Conservation (phyloP, 2,797 vertebrate genomes). For the Acanthurus leucopareius region DNA sequence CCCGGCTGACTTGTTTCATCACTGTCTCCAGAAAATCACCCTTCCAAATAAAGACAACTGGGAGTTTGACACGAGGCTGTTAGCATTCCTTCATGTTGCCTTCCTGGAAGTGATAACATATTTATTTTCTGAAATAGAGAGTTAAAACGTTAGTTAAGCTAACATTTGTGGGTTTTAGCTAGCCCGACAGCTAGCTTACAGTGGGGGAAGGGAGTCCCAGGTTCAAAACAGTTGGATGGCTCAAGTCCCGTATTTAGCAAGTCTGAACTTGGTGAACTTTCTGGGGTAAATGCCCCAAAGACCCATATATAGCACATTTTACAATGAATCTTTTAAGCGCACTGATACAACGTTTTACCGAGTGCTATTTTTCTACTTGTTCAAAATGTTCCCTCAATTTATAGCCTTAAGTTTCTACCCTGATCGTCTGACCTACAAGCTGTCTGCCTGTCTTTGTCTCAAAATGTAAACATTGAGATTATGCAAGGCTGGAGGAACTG, state of each 20-base stretch:
- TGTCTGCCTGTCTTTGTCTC: constrained; percentile 75
- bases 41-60: constrained; percentile 16
- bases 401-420: constrained; percentile 8
- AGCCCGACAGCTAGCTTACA: constrained; percentile 71
- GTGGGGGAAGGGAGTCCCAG: constrained; percentile 85
- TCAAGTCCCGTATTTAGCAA: constrained; percentile 77
- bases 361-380: not conserved
- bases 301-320: not conserved
- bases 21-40: constrained; percentile 30
- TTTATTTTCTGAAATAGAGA: constrained; percentile 10
- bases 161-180: constrained; percentile 59
- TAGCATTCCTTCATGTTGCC: not conserved
- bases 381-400: not conserved
- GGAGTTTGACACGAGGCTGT: not conserved
- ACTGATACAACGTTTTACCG: not conserved
- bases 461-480: constrained; percentile 75
- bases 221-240: constrained; percentile 81
- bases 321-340: not conserved
- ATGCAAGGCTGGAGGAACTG: not conserved
- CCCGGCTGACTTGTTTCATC: constrained; percentile 71
- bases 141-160: constrained; percentile 56
- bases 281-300: constrained; percentile 41
- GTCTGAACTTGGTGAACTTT: constrained; percentile 84
- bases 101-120: not conserved
- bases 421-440: constrained; percentile 51